Conservation (phyloP, 1,140 invertebrate species). For the Alviniconcha marisindica region DNA sequence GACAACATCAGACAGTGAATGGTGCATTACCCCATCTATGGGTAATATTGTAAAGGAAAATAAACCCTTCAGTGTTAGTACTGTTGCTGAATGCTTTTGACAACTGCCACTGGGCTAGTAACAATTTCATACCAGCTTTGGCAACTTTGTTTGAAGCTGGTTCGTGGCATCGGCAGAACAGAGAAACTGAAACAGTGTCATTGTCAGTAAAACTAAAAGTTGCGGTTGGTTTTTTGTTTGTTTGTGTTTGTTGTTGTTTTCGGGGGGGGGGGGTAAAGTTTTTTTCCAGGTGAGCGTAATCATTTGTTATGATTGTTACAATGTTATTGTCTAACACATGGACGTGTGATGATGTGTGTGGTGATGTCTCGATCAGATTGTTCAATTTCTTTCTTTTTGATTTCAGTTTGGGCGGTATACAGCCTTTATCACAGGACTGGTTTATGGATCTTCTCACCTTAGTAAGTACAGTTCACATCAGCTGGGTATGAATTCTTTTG, state of each 20-base stretch:
- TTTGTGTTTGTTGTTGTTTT: too few relatives aligned
- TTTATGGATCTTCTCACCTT: conserved; percentile 35
- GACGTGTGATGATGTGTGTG: background rate
- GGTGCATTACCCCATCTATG: too few relatives aligned
- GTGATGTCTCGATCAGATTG: background rate
- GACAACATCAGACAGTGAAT: too few relatives aligned
- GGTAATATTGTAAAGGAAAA: too few relatives aligned
- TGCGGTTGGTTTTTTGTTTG: background rate
- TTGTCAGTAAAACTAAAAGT: background rate
- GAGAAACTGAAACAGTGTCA: too few relatives aligned
- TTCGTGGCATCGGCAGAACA: too few relatives aligned
- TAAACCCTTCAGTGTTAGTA: too few relatives aligned
- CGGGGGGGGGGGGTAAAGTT: background rate
- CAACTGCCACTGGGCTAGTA: too few relatives aligned
- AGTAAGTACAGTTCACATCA: conserved; percentile 45
- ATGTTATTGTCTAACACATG: background rate
- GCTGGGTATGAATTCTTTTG: too few relatives aligned
- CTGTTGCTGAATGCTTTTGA: too few relatives aligned
- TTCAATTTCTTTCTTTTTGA: conserved; percentile 21
- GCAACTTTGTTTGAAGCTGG: too few relatives aligned
- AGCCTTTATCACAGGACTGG: conserved; percentile 40
- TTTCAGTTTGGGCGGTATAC: conserved; percentile 47
- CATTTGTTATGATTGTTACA: background rate
- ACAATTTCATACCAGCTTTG: too few relatives aligned
- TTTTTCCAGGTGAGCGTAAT: background rate